Conservation (phyloP, 2,888 invertebrate species). For the Agrochola litura region DNA sequence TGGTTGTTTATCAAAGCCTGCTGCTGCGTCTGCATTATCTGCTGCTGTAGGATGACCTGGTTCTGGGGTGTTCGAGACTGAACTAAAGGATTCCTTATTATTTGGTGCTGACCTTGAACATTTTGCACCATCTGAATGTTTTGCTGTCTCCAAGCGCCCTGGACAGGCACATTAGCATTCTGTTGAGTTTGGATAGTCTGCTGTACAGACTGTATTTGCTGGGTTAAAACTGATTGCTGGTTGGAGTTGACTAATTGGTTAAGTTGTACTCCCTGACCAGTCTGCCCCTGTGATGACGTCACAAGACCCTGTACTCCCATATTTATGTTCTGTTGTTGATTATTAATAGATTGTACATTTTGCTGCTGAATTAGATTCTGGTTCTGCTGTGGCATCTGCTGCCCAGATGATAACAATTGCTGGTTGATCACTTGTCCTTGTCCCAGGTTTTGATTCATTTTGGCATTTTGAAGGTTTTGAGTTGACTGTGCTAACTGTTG, state of each 20-base stretch:
- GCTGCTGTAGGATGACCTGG: constrained; percentile 90
- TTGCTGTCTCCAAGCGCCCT: constrained; percentile 87
- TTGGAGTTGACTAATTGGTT: constrained; percentile 86
- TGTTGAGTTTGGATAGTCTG: constrained; percentile 86
- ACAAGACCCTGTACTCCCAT: constrained; percentile 87
- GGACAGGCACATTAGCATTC: constrained; percentile 80
- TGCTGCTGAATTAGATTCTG: constrained; percentile 86
- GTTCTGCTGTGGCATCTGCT: constrained; percentile 84
- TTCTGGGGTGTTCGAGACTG: constrained; percentile 87
- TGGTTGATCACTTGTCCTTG: constrained; percentile 86
- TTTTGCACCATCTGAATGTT: constrained; percentile 89
- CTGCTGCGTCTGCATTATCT: constrained; percentile 90
- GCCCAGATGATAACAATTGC: constrained; percentile 88
- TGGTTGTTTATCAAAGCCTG: constrained; percentile 86
- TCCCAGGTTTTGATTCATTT: constrained; percentile 84
- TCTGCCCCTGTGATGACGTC: constrained; percentile 83
- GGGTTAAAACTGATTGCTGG: constrained; percentile 84
- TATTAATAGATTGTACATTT: constrained; percentile 84
- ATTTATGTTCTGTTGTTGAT: constrained; percentile 86
- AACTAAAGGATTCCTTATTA: constrained; percentile 86
- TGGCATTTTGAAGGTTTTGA: constrained; percentile 87
- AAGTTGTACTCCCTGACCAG: constrained; percentile 81
- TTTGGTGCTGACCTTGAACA: constrained; percentile 89
- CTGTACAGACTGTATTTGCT: constrained; percentile 89
- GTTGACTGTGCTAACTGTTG: constrained; percentile 87